Evolutionary conservation across 2,113 vertebrate genomes (phyloP).

Genomic region (Synodontis membranacea): DNA sequence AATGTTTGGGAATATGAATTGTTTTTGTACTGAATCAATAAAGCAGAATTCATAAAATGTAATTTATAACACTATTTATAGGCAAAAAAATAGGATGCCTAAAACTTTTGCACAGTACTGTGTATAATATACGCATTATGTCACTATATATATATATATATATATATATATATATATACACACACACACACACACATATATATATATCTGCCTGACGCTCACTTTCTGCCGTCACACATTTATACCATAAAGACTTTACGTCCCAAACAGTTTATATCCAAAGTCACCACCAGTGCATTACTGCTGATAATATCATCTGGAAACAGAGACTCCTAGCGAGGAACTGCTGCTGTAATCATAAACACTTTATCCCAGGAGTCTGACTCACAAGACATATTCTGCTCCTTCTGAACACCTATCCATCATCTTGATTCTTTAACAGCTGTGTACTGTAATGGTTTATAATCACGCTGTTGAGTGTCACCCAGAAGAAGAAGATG

Average conservation of each 20-base stretch:
- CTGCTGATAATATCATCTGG: slow-evolving; percentile 8
- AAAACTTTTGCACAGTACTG: no score
- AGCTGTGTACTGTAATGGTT: neutral
- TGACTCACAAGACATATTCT: neutral
- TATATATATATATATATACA: no score
- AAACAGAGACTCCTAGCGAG: neutral
- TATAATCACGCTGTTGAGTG: neutral
- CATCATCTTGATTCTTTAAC: neutral
- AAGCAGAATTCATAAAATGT: no score
- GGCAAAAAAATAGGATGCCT: no score
- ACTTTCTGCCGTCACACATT: neutral
- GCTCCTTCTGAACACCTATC: neutral
- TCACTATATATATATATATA: no score
- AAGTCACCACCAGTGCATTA: neutral
- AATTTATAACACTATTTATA: no score
- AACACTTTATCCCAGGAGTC: neutral
- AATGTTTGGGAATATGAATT: no score
- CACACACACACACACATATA: no score
- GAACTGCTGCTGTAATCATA: slow-evolving; percentile 1
- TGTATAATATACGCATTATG: no score
- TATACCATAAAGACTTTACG: neutral
- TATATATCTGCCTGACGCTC: neutral
- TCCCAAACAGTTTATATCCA: neutral
- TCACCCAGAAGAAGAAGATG: neutral
- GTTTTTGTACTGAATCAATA: no score